Base-by-base conservation (phyloP, 2,888 invertebrate species). In the Hanleya hanleyi region DNA sequence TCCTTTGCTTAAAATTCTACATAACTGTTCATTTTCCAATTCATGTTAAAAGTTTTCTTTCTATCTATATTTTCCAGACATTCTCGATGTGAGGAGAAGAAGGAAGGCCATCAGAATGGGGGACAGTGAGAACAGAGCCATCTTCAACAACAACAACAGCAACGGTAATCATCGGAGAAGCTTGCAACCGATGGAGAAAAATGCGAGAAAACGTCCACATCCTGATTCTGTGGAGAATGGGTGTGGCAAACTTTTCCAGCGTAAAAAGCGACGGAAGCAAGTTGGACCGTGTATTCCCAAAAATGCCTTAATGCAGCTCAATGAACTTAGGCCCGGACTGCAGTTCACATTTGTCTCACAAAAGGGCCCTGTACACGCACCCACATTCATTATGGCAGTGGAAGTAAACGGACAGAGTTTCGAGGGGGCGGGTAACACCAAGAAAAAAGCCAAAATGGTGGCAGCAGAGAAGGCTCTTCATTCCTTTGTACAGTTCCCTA, bases 291-390 rank as follows among this genome's bases (percentile, higher is more conserved):
- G 29, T 32, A 36, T 77, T 32, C 85, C 84, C 1, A 88, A 87
- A 71, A 88, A 88, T 77, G 87, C 88, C 18, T 74, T 88, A 33
- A 86, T 87, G 88, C 86, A 88, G 75, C 81, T 97, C 70, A 96
- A 97, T 91, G 97, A 97, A 92, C 91, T 97, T 12, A 94, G 95
- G 79, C 94, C 95, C 37, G 94, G 95, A 33, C 93, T 96, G 22
- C 92, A 93, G 70, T 97, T 96, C 90, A 93, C 93, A 79, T 92
- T 96, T 78, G 92, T 95, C 70, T 93, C 94, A 72, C 95, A 96
- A 91, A 93, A 93, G 33, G 97, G 97, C 0, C 97, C 97, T 0
- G 94, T 96, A 12, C 97, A 97, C 91, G 95, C 95, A 66, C 97
- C 97, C 0, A 92, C 94, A 83, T 97, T 97, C 91, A 95, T 94